A percentile compares a stretch with the other conserved stretches of the same genome.
Evolutionary conservation across 2,113 vertebrate species (phyloP).

Genomic region (Eulemur rufifrons): DNA sequence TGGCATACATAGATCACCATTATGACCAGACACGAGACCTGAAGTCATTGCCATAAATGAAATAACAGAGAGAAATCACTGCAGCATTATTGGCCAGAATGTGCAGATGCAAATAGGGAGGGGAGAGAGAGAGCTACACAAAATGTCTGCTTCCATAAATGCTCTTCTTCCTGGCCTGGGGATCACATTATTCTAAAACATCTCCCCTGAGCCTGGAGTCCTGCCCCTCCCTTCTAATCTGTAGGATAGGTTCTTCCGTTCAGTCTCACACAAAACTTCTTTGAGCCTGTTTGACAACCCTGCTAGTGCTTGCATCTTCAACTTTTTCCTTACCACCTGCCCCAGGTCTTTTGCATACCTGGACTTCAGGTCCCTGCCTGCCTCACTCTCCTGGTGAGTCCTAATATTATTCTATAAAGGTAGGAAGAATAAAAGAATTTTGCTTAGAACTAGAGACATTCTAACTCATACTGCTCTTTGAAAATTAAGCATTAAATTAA

Average conservation of each 20-base stretch:
- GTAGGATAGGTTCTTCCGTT: neutral
- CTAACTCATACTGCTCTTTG: neutral
- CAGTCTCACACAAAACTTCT: neutral
- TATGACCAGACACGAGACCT: slow-evolving; percentile 59
- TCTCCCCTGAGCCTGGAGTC: neutral
- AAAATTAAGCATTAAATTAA: slow-evolving; percentile 27
- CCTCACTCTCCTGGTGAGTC: neutral
- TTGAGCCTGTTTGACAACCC: neutral
- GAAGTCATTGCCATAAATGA: slow-evolving; percentile 56
- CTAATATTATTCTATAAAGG: neutral
- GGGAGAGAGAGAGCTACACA: neutral
- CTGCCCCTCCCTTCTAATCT: neutral
- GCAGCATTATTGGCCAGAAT: neutral
- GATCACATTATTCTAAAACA: neutral
- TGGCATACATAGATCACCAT: slow-evolving; percentile 74
- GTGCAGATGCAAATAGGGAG: neutral
- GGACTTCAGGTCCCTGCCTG: neutral
- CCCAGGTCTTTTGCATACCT: neutral
- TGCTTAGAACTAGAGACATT: neutral
- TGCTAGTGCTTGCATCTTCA: neutral
- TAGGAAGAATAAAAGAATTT: neutral
- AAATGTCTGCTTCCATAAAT: neutral
- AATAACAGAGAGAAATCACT: slow-evolving; percentile 37
- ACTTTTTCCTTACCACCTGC: neutral
- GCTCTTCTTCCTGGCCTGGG: neutral